Evolutionary conservation across 2,113 vertebrate species (phyloP).

Genomic region (Miniopterus natalensis): DNA sequence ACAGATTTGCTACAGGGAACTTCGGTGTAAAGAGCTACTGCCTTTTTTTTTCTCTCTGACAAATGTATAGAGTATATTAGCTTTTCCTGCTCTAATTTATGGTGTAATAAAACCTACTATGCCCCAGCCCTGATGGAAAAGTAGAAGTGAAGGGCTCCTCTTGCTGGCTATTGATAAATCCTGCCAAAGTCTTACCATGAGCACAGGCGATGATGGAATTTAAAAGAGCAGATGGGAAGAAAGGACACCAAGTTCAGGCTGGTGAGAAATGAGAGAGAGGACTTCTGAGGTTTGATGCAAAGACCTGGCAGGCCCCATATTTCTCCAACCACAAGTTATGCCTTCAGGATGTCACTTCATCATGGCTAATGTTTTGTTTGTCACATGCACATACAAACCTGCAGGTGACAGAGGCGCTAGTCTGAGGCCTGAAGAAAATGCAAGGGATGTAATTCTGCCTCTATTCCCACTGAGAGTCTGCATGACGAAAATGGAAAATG

Average conservation of each 20-base stretch:
- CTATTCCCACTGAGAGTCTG: not conserved
- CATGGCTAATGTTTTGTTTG: not conserved
- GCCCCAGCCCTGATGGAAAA: slow-evolving; percentile 44
- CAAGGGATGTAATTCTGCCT: not conserved
- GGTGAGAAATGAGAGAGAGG: not conserved
- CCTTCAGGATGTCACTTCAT: not conserved
- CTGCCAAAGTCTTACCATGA: not conserved
- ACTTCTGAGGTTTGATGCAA: not conserved
- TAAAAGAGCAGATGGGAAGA: not conserved
- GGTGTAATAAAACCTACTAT: slow-evolving; percentile 76
- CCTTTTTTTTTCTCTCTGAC: slow-evolving; percentile 62
- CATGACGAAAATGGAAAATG: not conserved
- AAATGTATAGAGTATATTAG: slow-evolving; percentile 80
- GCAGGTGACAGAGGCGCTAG: not conserved
- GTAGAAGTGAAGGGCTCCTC: slow-evolving; percentile 53
- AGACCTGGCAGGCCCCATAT: not conserved
- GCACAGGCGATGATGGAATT: not conserved
- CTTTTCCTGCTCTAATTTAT: slow-evolving; percentile 83
- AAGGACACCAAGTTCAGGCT: not conserved
- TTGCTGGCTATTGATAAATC: slow-evolving; percentile 49
- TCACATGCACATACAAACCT: not conserved
- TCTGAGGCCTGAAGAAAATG: not conserved
- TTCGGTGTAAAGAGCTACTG: slow-evolving; percentile 66
- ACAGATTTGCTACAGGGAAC: slow-evolving; percentile 80
- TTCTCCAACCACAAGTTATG: not conserved